Evolutionary conservation across 2,888 invertebrate species (phyloP).

Genomic region (Andrena trimmerana): DNA sequence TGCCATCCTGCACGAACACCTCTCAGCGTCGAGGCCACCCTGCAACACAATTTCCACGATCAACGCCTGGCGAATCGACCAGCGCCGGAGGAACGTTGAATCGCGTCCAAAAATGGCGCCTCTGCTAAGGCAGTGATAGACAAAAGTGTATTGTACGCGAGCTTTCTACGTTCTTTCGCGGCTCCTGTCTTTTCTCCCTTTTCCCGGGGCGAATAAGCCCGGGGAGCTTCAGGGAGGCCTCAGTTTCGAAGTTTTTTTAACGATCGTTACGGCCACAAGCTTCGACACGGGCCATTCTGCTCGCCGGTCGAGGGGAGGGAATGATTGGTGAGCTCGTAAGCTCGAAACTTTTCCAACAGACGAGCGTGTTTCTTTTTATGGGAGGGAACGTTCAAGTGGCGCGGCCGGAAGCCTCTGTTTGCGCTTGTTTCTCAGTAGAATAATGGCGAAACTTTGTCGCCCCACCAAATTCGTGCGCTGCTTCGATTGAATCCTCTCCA

Average conservation of each 20-base stretch:
- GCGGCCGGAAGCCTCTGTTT: background rate
- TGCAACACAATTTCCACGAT: conserved; percentile 22
- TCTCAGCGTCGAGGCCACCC: conserved; percentile 60
- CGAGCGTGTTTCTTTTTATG: conserved; percentile 5
- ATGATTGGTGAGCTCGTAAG: conserved; percentile 13
- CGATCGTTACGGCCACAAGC: conserved; percentile 34
- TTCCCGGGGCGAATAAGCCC: conserved; percentile 18
- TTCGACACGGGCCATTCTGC: conserved; percentile 2
- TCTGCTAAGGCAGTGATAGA: conserved; percentile 5
- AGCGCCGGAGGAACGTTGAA: conserved; percentile 13
- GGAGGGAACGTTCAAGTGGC: background rate
- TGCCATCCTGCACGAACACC: conserved; percentile 64
- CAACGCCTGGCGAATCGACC: conserved; percentile 23
- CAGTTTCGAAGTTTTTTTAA: conserved; percentile 33
- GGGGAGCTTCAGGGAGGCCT: background rate
- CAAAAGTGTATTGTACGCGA: conserved; percentile 41
- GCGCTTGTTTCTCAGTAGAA: background rate
- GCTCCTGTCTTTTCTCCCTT: background rate
- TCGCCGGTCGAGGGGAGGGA: background rate
- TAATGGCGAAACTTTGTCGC: conserved; percentile 9
- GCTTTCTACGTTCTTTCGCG: background rate
- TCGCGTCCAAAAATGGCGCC: conserved; percentile 30
- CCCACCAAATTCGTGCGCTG: conserved; percentile 2
- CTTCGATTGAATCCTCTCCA: conserved; percentile 8
- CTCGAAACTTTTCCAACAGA: conserved; percentile 16